phyloP scores from a whole-genome alignment of 2,888 invertebrate genomes.

The Hylaea fasciaria region DNA sequence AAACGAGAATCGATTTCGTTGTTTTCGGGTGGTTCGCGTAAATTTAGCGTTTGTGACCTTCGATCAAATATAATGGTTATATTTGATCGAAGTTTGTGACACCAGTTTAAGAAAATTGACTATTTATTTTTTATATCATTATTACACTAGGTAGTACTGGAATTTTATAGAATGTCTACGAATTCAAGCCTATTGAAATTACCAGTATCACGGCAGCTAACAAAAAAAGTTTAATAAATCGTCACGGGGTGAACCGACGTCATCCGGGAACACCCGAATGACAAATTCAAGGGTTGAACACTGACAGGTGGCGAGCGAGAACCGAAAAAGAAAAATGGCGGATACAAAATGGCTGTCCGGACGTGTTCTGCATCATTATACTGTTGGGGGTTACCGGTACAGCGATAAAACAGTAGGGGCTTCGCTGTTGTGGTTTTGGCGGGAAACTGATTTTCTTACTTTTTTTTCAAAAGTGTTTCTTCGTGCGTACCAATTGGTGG shows the following conservation, averaged over 20 bases:
- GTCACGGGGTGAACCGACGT: conserved; percentile 43
- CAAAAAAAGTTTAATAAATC: conserved; percentile 31
- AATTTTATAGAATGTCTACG: no score
- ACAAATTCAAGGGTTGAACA: conserved; percentile 63
- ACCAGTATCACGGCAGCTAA: background rate
- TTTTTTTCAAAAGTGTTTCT: no score
- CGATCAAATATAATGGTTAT: no score
- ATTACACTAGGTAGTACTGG: no score
- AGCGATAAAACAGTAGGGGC: background rate
- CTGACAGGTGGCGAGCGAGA: conserved; percentile 54
- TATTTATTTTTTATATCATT: no score
- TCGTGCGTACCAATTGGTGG: no score
- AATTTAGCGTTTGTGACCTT: background rate
- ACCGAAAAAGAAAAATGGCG: conserved; percentile 51
- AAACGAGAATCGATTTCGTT: no score
- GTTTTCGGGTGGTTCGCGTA: no score
- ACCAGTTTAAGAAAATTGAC: no score
- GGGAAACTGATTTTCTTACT: no score
- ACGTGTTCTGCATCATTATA: conserved; percentile 17
- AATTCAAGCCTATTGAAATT: background rate
- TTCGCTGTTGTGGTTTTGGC: background rate
- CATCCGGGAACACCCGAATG: conserved; percentile 52
- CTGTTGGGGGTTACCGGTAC: conserved; percentile 1
- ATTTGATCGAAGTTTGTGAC: no score
- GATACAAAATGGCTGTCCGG: conserved; percentile 48